Base-by-base conservation (phyloP, 2,113 vertebrate genomes). In the Dipodomys merriami region DNA sequence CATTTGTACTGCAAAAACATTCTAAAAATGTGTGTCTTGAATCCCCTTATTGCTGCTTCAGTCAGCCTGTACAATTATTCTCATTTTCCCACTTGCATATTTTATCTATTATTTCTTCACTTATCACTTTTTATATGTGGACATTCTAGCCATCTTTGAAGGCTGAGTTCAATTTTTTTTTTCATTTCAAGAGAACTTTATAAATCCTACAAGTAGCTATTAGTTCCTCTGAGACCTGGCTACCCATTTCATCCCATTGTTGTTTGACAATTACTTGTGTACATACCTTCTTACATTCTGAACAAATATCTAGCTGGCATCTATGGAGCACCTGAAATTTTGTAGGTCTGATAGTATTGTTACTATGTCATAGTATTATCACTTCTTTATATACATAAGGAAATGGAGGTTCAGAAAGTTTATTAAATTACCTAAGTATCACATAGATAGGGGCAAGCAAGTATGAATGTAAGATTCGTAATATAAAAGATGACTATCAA, bases 71-170 rank as follows among this genome's bases (percentile, higher is more conserved):
- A 23, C 62, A 20, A 78, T 82, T 92, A 53, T 27, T 15, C 20
- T 6, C 83, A 20, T 93, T 85, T 85, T 68, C n/a, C 39, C 39
- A 80, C 23, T 92, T 90, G 35, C 22, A n/a, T 85, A 44, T 91
- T 86, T 95, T 72, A 80, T 69, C 81, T 60, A 27, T 73, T 86
- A 77, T n/a, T 92, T 94, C 64, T 91, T 83, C 86, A 67, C 20
- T 35, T 65, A 11, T 84, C 83, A 10, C 39, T 64, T 23, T 83
- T 91, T 84, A 44, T 64, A 35, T 90, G 29, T 35, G 87, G 49
- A 62, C 33, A 91, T 77, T 86, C 29, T 83, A 77, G 77, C 22
- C 9, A 53, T 88, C 83, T 95, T 95, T 33, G 67, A 83, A 71
- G 71, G 23, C 20, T 7, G 1, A 84, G 7, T 53, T 91, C 18